Evolutionary conservation across 1,140 invertebrate species (phyloP), one percentile per base, ranked within the genome.

Genomic region (Apis dorsata): DNA sequence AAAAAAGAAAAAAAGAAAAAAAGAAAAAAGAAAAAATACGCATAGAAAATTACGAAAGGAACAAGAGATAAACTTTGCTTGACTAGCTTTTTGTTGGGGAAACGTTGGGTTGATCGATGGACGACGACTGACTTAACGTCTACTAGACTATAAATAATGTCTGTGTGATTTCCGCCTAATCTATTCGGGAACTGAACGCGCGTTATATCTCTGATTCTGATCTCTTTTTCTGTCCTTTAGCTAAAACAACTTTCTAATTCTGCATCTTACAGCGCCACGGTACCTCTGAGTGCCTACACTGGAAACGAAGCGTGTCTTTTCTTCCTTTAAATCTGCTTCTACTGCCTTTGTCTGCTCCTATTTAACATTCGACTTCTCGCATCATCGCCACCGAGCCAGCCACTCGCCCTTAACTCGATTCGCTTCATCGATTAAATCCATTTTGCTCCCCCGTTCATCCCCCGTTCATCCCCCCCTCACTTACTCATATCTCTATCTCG

Each of bases 311-410:
- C 68, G 75, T 65, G 59, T 78, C 75, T 83, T 79, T 71, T 79
- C 53, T 68, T 60, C 68, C 66, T 65, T 78, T 79, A 78, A 78
- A 83, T 83, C 75, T 79, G 80, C 84, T 85, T 72, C 80, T 85
- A 70, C 81, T 24, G 70, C 81, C 72, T 78, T 69, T 73, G 65
- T 85, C 69, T 85, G 55, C 69, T 83, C 74, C 81, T 76, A 59
- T 81, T 81, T 69, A 85, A 83, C 69, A 79, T 79, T 72, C 70
- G 75, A 78, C 74, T 85, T 85, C 51, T 85, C 65, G 79, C 82
- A 75, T 69, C 82, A 69, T 79, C 60, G 71, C 55, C 21, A 66
- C 34, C 79, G 73, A n/a, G n/a, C 24, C n/a, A 79, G 34, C 34
- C 62, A 17, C 15, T 79, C 68, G 57, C n/a, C 60, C 44, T 19